These are phyloP conservation scores for Diarsia dahlii DNA, from an alignment of 2,888 invertebrate species.

Conservation along the genomic window DNA sequence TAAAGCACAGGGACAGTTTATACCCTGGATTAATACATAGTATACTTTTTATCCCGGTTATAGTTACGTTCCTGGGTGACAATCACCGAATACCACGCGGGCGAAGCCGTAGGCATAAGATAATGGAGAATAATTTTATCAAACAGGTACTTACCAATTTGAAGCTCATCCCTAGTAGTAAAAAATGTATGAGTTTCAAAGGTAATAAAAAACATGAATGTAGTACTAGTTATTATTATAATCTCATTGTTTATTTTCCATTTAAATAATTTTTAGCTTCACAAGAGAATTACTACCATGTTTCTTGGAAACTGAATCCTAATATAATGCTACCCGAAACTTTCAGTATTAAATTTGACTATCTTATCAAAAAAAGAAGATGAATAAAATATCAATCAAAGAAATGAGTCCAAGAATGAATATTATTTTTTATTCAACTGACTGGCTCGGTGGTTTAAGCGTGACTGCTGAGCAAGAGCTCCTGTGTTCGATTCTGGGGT, in stretches of 20 bases:
- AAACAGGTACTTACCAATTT: background rate
- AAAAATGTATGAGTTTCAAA: background rate
- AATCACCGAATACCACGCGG: too few relatives aligned
- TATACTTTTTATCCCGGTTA: too few relatives aligned
- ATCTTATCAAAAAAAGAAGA: background rate
- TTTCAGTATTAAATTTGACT: background rate
- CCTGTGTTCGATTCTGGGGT: too few relatives aligned
- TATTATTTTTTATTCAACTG: slow-evolving; percentile 18
- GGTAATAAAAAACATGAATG: background rate
- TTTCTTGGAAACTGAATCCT: background rate
- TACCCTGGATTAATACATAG: too few relatives aligned
- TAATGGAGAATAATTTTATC: background rate
- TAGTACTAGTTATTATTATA: background rate
- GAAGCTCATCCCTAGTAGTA: too few relatives aligned
- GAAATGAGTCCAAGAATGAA: slow-evolving; percentile 22
- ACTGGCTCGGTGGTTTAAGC: too few relatives aligned
- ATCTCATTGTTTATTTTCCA: background rate
- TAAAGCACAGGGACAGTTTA: too few relatives aligned
- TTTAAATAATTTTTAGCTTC: background rate
- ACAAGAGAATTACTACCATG: background rate
- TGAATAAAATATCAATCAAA: slow-evolving; percentile 39
- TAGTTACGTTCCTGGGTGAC: too few relatives aligned
- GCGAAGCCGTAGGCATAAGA: too few relatives aligned
- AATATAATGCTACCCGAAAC: background rate
- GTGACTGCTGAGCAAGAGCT: too few relatives aligned